Base-by-base conservation (phyloP, 1,140 invertebrate species). In the Aphelenchoides fujianensis region DNA sequence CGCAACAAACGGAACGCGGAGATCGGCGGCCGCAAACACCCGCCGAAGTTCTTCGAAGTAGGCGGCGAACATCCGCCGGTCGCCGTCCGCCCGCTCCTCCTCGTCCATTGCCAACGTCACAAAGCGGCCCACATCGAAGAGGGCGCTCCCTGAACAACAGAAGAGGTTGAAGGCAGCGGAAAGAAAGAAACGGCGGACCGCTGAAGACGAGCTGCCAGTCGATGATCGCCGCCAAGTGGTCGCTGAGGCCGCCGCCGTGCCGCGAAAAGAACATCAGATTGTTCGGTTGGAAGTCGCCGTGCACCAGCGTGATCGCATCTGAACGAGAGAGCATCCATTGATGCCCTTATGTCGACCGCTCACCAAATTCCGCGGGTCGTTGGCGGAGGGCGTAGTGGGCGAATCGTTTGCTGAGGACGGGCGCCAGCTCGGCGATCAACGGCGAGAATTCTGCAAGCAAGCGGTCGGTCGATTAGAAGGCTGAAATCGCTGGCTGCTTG, bases 181-280 rank as follows among this genome's bases (percentile, higher is more conserved):
- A 59, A 19, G 7, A n/a, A n/a, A n/a, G n/a, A n/a, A n/a, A n/a
- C 9, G 7, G 57, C 30, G 2, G 2, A 66, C 63, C 63, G 53
- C 36, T 27, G 7, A 66, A 66, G 1, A 66, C 63, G 12, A 66
- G 36, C 34, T 66, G 63, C 63, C 63, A 66, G 7, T 66, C 63
- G 3, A 66, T 66, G 23, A 66, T 66, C n/a, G 63, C n/a, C 36
- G 31, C 16, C 12, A 66, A 35, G 1, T 31, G 23, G 53, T 66
- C 36, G 32, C 28, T 66, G 7, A 66, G 12, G 19, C 16, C 12
- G 3, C 63, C 63, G 53, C 31, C 32, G n/a, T n/a, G 12, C 34
- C 12, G n/a, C 12, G 31, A 16, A n/a, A 19, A 16, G 36, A 66
- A 66, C 63, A 66, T 66, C 32, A 66, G 53, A 55, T 66, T 66